Evolutionary conservation across 2,113 vertebrate species (phyloP), one percentile per base, ranked within the genome.

Genomic region (Cebidichthys violaceus): DNA sequence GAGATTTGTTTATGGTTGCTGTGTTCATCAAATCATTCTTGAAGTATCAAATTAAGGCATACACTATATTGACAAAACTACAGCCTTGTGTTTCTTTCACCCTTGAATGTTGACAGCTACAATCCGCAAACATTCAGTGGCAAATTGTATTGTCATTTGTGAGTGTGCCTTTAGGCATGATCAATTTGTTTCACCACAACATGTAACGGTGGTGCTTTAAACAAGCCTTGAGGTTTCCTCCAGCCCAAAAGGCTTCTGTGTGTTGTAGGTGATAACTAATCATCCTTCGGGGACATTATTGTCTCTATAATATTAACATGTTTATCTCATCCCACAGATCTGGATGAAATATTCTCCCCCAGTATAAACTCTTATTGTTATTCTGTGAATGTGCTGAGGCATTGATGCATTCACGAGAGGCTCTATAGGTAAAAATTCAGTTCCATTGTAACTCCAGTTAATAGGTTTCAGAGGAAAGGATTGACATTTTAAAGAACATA

Each of bases 401-500:
- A 85, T 79, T 85, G 85, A 87, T 83, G 86, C 80, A 89, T 90
- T 92, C 85, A 85, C 31, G 68, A 87, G 81, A 81, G 45, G 57
- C 65, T 35, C 52, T 31, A 54, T 59, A 84, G 91, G 92, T 93
- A 93, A 90, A 70, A 85, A 86, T 85, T 84, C 78, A 67, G 59
- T 77, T 91, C 75, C 71, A 68, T 77, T 89, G 85, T 81, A 84
- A 82, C 80, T 66, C 45, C 60, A 75, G 80, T 91, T 91, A 86
- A 90, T 87, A 67, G 83, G 77, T 79, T 82, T 80, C 81, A 77
- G 68, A 78, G 52, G 41, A 79, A 81, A 75, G 72, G 74, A 91
- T 74, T 90, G 87, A 89, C 91, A 90, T 92, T 93, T 92, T 88
- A 86, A 87, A 90, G 86, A 91, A 88, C 82, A 88, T 81, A 89